A percentile compares a stretch with the other conserved stretches of the same genome.
Evolutionary conservation across 2,888 invertebrate genomes (phyloP).

Genomic region (Machimus rusticus): DNA sequence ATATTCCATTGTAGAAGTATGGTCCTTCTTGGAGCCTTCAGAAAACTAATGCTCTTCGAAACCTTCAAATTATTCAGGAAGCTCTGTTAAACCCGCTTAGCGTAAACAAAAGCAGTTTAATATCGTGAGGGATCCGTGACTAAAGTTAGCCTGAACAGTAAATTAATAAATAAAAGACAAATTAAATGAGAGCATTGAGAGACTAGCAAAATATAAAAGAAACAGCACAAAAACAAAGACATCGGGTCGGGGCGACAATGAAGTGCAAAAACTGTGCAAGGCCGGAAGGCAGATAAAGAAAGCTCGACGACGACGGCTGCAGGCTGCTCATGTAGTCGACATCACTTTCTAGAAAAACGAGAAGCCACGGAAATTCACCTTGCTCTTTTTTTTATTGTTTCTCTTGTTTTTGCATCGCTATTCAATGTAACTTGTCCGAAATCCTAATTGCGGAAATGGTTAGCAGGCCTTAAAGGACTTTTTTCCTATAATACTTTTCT

Average conservation of each 20-base stretch:
- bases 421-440: not conserved
- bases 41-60: not conserved
- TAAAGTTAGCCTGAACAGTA: not conserved
- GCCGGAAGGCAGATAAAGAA: conserved; percentile 22
- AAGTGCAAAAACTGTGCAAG: conserved; percentile 15
- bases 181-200: not conserved
- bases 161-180: not conserved
- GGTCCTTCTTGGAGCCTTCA: not conserved
- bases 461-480: not conserved
- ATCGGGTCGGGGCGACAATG: not conserved
- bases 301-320: not conserved
- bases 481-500: too few species aligned
- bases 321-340: not conserved
- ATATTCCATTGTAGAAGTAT: not conserved
- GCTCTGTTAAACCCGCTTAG: not conserved
- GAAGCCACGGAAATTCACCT: not conserved
- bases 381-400: not conserved
- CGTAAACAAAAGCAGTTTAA: not conserved
- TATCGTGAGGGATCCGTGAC: not conserved
- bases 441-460: not conserved
- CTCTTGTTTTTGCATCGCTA: not conserved
- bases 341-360: not conserved
- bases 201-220: not conserved
- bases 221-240: not conserved
- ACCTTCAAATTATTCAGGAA: not conserved